phyloP scores from a whole-genome alignment of 2,797 vertebrate species.

The Otolemur crassicaudatus region DNA sequence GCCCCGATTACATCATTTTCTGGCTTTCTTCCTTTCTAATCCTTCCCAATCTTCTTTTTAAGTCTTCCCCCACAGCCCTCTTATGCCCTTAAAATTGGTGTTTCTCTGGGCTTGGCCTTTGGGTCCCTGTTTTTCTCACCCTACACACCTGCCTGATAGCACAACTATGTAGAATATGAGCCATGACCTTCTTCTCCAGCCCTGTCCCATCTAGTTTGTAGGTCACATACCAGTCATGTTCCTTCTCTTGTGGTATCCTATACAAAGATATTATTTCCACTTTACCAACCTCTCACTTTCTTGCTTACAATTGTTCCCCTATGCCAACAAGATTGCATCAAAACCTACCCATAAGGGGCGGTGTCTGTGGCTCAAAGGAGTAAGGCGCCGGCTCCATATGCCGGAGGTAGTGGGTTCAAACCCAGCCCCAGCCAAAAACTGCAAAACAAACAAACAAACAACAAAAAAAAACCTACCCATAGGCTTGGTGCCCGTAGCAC shows the following conservation, averaged over 20 bases:
- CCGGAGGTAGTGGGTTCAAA: too few relatives aligned
- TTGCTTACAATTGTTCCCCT: neutral
- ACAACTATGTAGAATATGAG: neutral
- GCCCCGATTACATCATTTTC: neutral
- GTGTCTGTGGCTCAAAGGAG: too few relatives aligned
- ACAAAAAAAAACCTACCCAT: neutral
- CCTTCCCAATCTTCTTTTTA: neutral
- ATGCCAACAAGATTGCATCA: neutral
- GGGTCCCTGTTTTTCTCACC: neutral
- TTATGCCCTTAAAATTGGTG: neutral
- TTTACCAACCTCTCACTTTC: neutral
- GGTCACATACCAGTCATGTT: neutral
- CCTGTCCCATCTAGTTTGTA: neutral
- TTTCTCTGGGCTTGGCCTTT: neutral
- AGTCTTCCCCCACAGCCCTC: neutral
- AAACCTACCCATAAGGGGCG: neutral
- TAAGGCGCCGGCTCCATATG: too few relatives aligned
- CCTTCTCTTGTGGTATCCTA: neutral
- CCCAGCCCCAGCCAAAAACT: too few relatives aligned
- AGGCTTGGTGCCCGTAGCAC: too few relatives aligned
- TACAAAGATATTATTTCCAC: neutral
- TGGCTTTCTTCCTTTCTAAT: neutral
- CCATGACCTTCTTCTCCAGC: neutral
- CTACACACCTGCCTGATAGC: neutral
- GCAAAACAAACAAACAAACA: too few relatives aligned